Evolutionary conservation across 2,797 vertebrate species (phyloP).

Genomic region (Masticophis lateralis): DNA sequence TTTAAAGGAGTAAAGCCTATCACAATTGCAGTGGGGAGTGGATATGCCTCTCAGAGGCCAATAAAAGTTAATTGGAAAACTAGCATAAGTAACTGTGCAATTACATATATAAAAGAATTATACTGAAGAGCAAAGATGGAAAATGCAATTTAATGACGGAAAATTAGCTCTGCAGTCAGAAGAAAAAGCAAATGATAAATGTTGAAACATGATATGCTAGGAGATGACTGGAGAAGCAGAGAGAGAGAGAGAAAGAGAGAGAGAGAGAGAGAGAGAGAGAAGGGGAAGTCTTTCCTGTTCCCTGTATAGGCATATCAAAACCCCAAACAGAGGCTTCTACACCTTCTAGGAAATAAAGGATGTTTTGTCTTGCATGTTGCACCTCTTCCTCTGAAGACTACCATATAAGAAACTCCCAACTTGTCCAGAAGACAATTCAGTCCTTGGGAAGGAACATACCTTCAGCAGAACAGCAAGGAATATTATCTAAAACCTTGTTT

Average conservation of each 20-base stretch:
- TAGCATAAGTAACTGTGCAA: background rate
- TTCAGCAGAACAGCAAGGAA: background rate
- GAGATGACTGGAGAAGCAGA: background rate
- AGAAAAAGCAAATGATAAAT: constrained; percentile 6
- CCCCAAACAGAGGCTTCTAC: background rate
- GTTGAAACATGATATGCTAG: constrained; percentile 14
- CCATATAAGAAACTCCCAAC: background rate
- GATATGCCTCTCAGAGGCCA: background rate
- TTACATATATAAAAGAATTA: constrained; percentile 18
- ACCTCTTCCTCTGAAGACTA: background rate
- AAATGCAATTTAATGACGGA: constrained; percentile 12
- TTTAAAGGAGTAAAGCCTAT: background rate
- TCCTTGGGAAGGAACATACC: background rate
- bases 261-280: too few relatives aligned
- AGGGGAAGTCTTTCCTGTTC: background rate
- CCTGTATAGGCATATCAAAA: background rate
- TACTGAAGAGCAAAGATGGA: constrained; percentile 8
- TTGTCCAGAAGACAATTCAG: background rate
- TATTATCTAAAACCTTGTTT: background rate
- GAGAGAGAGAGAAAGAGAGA: too few relatives aligned
- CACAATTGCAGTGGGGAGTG: background rate
- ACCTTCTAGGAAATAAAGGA: background rate
- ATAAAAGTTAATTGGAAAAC: constrained; percentile 12
- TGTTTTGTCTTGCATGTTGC: background rate
- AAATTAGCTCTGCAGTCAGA: constrained; percentile 29